Base-by-base conservation (phyloP, 2,797 vertebrate genomes). In the Pantherophis alleghaniensis region DNA sequence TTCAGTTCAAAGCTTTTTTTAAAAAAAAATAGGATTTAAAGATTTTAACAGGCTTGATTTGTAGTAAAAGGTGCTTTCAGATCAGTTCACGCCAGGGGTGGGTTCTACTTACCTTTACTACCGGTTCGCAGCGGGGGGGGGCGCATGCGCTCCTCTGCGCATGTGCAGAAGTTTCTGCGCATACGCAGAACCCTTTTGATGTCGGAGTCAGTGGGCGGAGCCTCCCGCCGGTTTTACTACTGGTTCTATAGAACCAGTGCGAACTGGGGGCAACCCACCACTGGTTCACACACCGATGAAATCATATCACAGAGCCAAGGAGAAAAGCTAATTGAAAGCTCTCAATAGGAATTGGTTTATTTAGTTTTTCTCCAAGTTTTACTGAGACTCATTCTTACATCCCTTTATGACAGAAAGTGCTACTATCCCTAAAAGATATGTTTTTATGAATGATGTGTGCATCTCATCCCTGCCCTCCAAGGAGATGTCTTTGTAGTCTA, bases 11-110 rank as follows among this genome's bases (percentile, higher is more conserved):
- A 13, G 7, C 94, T 74, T 93, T 14, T 37, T n/a, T 87, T 56
- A n/a, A 24, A 7, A 92, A 92, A 91, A 92, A 91, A 60, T 51
- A 1, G 3, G 63, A 93, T 95, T 28, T 59, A 37, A 92, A 92
- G 22, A 53, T 93, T 59, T 88, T 91, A 79, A 92, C 16, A 16
- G 28, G 55, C 32, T 9, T 92, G 10, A 3, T 61, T 55, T 0
- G 26, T 26, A 92, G 83, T 87, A 86, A 94, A 90, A 94, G 1
- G 86, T 22, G 47, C 0, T 93, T 1, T 87, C 26, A 1, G 0
- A 18, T 14, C 32, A 14, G 83, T 59, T 12, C 94, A 7, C 26
- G 91, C 0, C 47, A 51, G 47, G 47, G 7, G 47, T 47, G 47
- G 47, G 6, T 51, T 51, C 47, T 51, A 51, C 47, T 51, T 51